Conservation (phyloP, 2,113 vertebrate species). For the Podocnemis expansa region DNA sequence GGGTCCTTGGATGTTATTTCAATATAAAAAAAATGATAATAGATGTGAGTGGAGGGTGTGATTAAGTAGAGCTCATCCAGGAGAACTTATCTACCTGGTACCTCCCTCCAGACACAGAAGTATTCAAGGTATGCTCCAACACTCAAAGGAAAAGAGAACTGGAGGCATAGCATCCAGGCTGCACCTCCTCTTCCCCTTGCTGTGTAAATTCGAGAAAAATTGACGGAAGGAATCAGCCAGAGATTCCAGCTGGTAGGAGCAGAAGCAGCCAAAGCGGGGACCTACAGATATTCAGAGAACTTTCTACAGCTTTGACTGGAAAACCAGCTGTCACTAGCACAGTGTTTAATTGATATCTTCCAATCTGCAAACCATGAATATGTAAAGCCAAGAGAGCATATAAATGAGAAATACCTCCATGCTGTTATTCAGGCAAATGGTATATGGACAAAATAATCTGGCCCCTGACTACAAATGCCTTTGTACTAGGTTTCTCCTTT, state of each 20-base stretch:
- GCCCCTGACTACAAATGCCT: not conserved
- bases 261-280: not conserved
- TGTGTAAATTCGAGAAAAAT: not conserved
- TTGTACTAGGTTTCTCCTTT: not conserved
- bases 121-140: not conserved
- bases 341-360: no score
- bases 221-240: not conserved
- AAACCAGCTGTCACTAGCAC: not conserved
- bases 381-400: not conserved
- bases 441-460: not conserved
- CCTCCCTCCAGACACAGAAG: not conserved
- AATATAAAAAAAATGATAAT: accelerated
- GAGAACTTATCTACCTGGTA: not conserved
- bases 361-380: not conserved
- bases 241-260: not conserved
- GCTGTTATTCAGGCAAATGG: not conserved
- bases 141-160: not conserved
- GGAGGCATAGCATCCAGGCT: not conserved
- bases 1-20: not conserved
- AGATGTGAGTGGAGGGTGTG: not conserved
- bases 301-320: not conserved
- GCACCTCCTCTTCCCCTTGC: not conserved
- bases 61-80: not conserved
- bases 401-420: not conserved
- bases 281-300: not conserved